phyloP scores from a whole-genome alignment of 64 coral and sea anemone genomes.

The Stichodactyla mertensii region DNA sequence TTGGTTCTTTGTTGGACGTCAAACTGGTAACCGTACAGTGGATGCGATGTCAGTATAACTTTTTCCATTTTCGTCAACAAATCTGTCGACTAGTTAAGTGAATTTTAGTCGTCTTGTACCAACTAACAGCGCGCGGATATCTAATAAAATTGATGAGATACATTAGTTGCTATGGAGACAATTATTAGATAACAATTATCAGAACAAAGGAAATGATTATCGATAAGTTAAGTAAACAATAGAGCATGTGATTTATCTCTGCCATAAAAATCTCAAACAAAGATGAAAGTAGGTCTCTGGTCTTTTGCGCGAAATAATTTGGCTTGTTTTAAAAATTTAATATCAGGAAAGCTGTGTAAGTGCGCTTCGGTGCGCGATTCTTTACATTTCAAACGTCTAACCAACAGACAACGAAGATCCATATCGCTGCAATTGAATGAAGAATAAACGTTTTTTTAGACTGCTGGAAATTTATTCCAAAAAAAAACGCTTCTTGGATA shows the following conservation, averaged over 20 bases:
- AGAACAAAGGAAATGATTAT: background rate
- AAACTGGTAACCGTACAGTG: conserved; percentile 55
- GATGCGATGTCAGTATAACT: conserved; percentile 57
- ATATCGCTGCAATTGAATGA: too few relatives aligned
- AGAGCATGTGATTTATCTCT: background rate
- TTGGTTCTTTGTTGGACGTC: conserved; percentile 37
- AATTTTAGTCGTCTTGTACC: background rate
- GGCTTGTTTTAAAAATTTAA: too few relatives aligned
- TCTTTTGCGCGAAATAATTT: too few relatives aligned
- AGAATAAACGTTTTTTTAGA: too few relatives aligned
- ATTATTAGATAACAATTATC: background rate
- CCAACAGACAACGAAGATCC: too few relatives aligned
- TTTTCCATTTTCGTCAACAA: conserved; percentile 52
- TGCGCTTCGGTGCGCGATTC: too few relatives aligned
- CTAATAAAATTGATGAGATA: background rate
- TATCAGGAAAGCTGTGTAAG: too few relatives aligned
- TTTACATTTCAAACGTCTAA: too few relatives aligned
- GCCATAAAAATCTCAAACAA: background rate
- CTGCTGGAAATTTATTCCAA: too few relatives aligned
- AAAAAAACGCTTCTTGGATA: too few relatives aligned
- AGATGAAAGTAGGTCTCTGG: background rate
- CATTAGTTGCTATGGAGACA: conserved; percentile 21
- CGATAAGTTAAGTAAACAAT: background rate
- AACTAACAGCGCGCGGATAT: conserved; percentile 8
- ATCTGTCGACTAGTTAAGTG: background rate